Base-by-base conservation (phyloP, 2,113 vertebrate genomes). In the Hypomesus transpacificus region DNA sequence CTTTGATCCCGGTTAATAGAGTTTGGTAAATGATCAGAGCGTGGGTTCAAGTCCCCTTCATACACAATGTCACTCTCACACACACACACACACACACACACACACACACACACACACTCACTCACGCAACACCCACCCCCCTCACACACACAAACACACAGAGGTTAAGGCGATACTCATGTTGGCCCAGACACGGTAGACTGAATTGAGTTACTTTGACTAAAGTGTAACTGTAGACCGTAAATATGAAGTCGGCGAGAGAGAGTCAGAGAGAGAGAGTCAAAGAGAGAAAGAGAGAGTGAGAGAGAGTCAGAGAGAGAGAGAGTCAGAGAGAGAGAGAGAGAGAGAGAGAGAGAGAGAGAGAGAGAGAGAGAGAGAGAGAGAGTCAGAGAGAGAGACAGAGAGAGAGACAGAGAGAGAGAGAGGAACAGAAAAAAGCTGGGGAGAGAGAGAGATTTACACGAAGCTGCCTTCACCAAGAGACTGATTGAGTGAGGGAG, bases 1-100 rank as follows among this genome's bases (percentile, higher is more conserved):
- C 92, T 93, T 91, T 93, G 91, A 92, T 91, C 89, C 86, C 26
- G 1, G 14, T 87, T 91, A 91, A 91, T 89, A 89, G 87, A 90
- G 87, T 89, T 90, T 90, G 86, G 90, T 86, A 91, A 91, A 91
- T 87, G 86, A 91, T 93, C 90, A 87, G 89, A 87, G 88, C 79
- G 71, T 76, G 70, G 82, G 82, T 82, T 81, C 62, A 24, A 26
- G 24, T 58, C 68, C 22, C 26, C 39, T 24, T 60, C 24, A 34
- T 26, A 1, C 69, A 3, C 54, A 22, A 56, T 20, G 54, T 46
- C 39, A 26, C 26, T 56, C 75, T 20, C 75, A 58, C 79, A 73
- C 61, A 69, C 67, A 73, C 74, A 78, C 73, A 64, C 68, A 69
- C 26, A 52, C 62, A 50, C 39, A 52, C 60, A 39, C 54, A 60